Percentiles rank a stretch among this genome's conserved stretches.
Conservation (phyloP, 1,140 invertebrate species). For the Eumaeus atala region DNA sequence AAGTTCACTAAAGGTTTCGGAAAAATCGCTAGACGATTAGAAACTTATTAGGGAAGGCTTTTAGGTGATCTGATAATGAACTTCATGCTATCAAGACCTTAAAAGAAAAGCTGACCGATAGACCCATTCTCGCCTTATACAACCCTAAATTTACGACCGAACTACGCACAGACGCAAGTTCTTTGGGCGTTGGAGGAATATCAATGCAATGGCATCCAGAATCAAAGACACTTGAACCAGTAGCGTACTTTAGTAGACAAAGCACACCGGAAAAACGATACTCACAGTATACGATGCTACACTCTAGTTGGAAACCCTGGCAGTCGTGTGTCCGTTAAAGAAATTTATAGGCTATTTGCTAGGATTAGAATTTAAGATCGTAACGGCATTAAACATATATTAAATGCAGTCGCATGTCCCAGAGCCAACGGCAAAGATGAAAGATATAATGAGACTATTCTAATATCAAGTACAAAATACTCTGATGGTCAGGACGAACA, state of each 20-base stretch:
- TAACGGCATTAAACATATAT: slow-evolving; percentile 23
- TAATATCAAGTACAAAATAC: too few relatives aligned
- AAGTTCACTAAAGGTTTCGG: not conserved
- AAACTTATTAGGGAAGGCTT: not conserved
- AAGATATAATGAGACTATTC: too few relatives aligned
- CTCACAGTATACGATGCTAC: slow-evolving; percentile 65
- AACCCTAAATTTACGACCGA: slow-evolving; percentile 29
- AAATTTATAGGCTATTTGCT: slow-evolving; percentile 48
- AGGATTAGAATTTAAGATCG: slow-evolving; percentile 41
- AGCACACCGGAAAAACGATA: slow-evolving; percentile 51
- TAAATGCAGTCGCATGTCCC: too few relatives aligned
- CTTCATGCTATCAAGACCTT: not conserved
- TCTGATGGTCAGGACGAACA: slow-evolving; percentile 15
- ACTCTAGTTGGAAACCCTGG: slow-evolving; percentile 53
- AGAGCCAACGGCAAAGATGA: too few relatives aligned
- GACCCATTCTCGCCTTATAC: not conserved
- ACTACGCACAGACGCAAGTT: slow-evolving; percentile 29
- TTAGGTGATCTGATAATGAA: not conserved
- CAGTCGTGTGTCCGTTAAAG: slow-evolving; percentile 33
- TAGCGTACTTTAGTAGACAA: slow-evolving; percentile 32
- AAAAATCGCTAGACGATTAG: not conserved
- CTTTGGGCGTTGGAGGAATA: slow-evolving; percentile 36
- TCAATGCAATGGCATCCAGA: slow-evolving; percentile 25
- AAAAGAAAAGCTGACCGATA: not conserved
- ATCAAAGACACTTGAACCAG: slow-evolving; percentile 22